phyloP scores from a whole-genome alignment of 2,113 vertebrate species.

The Riparia riparia region DNA sequence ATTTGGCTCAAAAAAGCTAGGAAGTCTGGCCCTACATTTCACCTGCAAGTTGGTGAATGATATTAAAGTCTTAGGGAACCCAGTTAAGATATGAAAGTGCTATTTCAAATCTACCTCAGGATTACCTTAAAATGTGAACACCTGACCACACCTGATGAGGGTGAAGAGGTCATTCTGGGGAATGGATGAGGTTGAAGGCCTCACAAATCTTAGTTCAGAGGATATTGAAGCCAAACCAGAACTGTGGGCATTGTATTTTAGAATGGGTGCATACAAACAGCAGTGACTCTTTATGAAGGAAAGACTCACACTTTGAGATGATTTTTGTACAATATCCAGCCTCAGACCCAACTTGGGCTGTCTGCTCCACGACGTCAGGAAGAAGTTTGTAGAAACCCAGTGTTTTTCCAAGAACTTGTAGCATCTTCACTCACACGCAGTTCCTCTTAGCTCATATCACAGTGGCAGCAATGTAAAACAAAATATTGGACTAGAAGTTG shows the following conservation, averaged over 20 bases:
- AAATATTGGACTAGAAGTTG: not conserved
- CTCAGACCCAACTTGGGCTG: not conserved
- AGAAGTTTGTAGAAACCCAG: not conserved
- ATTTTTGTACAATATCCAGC: not conserved
- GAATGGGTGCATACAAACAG: not conserved
- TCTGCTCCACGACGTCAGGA: not conserved
- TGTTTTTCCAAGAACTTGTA: not conserved
- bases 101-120: not conserved
- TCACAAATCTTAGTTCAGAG: not conserved
- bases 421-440: not conserved
- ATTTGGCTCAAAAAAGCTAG: not conserved
- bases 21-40: not conserved
- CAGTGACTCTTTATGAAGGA: not conserved
- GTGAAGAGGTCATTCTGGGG: not conserved
- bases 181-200: not conserved
- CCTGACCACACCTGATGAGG: not conserved
- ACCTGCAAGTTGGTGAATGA: not conserved
- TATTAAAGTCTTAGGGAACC: not conserved
- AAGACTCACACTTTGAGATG: not conserved
- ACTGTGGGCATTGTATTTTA: rapidly evolving
- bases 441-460: not conserved
- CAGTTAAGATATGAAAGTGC: not conserved
- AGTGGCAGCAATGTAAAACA: not conserved
- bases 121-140: not conserved
- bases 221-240: not conserved